phyloP scores from a whole-genome alignment of 2,797 vertebrate species.

The Sarcophilus harrisii region DNA sequence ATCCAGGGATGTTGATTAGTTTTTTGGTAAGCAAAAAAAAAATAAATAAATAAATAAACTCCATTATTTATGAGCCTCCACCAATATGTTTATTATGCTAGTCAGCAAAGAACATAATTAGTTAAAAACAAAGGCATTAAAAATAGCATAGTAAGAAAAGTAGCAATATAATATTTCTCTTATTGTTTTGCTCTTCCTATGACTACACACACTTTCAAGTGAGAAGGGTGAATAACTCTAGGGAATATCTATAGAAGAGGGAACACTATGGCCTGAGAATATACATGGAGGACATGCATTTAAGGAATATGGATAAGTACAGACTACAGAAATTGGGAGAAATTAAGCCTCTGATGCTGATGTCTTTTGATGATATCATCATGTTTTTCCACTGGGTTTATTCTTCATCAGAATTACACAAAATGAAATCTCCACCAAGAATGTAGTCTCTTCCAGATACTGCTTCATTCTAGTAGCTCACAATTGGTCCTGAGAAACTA shows the following conservation, averaged over 20 bases:
- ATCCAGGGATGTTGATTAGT: background rate
- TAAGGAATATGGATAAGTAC: background rate
- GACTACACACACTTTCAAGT: background rate
- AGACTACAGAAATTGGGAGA: background rate
- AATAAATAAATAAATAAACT: background rate
- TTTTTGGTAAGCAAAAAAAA: background rate
- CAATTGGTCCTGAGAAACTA: background rate
- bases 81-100: background rate
- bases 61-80: background rate
- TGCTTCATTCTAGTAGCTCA: background rate
- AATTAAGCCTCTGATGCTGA: background rate
- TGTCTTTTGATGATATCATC: background rate
- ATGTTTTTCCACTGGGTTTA: background rate
- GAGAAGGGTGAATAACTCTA: background rate
- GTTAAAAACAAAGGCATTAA: background rate
- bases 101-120: background rate
- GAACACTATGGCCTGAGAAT: background rate
- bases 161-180: background rate
- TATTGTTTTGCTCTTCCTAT: background rate
- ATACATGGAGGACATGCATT: background rate
- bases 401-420: background rate
- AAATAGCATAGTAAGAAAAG: background rate
- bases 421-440: background rate
- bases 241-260: background rate
- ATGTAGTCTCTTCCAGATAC: background rate